Evolutionary conservation across 30 jellyfish, hydroid and myxozoan genomes (phyloP), one percentile per base, ranked within the genome.

Genomic region (Aurelia coerulea): DNA sequence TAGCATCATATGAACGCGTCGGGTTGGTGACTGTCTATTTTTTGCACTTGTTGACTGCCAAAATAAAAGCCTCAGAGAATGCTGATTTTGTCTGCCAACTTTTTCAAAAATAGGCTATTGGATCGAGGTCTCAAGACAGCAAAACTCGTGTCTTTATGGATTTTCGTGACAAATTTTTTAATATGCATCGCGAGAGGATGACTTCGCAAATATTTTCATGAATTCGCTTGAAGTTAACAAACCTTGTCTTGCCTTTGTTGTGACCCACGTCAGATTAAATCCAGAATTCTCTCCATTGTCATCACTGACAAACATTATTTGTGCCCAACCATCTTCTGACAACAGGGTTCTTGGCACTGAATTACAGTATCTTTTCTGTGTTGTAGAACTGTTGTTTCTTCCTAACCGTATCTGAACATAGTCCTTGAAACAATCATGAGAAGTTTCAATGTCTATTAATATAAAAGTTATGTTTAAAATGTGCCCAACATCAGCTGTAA

Each of bases 311-410:
- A 74, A 74, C 10, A 49, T 18, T 6, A 74, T 39, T 19, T 74
- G 74, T 3, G 52, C 72, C 85, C 74, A 74, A 2, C 73, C 85
- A 18, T 51, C 35, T 18, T 46, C 10, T 50, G 73, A 16, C 23
- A 8, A 14, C 2, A 74, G 2, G 1, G 35, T 9, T 0, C 42
- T 63, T 37, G 85, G 85, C 2, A 5, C 29, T 18, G 29, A 15
- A 32, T 52, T 74, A 37, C 85, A 74, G 15, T 74, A 74, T 35
- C 35, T 74, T 15, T 0, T 4, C 56, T 49, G 14, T 13, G 14
- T 46, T 14, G 2, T 0, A 46, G 12, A 46, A 42, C 52, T 74
- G 16, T 19, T 74, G 59, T 50, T 74, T 13, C 46, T 2, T 10
- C 29, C n/a, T 16, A 15, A 4, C 19, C 42, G 39, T 5, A 74